These are phyloP conservation scores for Phaethornis superciliosus DNA, from an alignment of 2,113 vertebrate genomes.

Conservation along the genomic window DNA sequence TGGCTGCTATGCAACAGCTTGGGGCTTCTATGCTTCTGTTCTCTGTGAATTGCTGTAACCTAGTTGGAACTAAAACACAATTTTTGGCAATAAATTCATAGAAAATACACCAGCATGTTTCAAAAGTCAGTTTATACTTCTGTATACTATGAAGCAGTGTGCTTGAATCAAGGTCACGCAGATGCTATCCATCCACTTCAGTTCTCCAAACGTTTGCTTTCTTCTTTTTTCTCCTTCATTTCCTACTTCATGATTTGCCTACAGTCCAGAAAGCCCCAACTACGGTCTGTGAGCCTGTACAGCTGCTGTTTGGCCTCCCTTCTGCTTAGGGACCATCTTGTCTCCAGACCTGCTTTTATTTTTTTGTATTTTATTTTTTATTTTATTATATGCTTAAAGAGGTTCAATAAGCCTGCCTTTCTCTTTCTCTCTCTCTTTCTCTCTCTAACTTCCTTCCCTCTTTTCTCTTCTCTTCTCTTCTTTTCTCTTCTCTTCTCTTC, in stretches of 20 bases:
- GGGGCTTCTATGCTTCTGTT: not conserved
- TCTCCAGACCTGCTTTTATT: not conserved
- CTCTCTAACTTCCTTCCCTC: no score
- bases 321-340: not conserved
- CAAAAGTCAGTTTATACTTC: not conserved
- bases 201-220: not conserved
- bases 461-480: not conserved
- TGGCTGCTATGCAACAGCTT: not conserved
- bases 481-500: no score
- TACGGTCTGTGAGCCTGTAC: rapidly evolving
- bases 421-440: not conserved
- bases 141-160: not conserved
- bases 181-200: not conserved
- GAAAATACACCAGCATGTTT: not conserved
- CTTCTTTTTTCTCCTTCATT: not conserved
- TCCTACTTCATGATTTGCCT: not conserved
- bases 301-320: not conserved
- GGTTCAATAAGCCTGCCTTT: not conserved
- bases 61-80: not conserved
- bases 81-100: not conserved
- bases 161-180: not conserved
- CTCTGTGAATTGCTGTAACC: not conserved
- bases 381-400: not conserved
- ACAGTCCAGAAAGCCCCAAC: not conserved
- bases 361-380: no score